Conservation (phyloP, 1,140 invertebrate genomes). For the Tetragonula clypearis region DNA sequence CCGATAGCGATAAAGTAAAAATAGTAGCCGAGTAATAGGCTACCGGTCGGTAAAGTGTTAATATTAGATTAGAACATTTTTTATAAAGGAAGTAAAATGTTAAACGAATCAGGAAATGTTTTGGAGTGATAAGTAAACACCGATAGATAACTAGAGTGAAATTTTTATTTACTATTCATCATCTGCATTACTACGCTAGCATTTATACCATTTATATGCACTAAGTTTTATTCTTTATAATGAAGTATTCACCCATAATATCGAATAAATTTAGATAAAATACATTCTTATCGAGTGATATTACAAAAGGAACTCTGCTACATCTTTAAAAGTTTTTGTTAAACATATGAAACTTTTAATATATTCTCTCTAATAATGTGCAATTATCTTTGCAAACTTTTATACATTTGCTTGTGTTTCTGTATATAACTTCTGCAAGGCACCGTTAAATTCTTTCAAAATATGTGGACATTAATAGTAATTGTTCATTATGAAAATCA, state of each 20-base stretch:
- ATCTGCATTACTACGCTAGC: constrained; percentile 17
- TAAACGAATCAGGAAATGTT: neutral
- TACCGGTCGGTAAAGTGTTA: no score
- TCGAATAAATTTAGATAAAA: constrained; percentile 38
- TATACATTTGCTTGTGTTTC: constrained; percentile 32
- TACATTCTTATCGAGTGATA: neutral
- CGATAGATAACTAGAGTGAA: constrained; percentile 36
- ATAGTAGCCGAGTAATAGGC: no score
- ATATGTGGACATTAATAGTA: constrained; percentile 47
- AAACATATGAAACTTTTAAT: constrained; percentile 28
- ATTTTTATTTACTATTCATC: constrained; percentile 29
- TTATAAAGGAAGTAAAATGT: neutral
- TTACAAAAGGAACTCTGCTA: constrained; percentile 40
- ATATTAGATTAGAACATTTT: neutral
- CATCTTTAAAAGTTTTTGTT: constrained; percentile 24
- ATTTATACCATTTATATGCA: constrained; percentile 15
- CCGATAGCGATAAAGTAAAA: no score
- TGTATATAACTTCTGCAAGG: constrained; percentile 51
- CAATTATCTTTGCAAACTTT: constrained; percentile 24
- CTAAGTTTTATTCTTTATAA: constrained; percentile 26
- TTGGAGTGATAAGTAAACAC: constrained; percentile 17
- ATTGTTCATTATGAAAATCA: constrained; percentile 18
- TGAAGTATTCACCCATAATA: constrained; percentile 7
- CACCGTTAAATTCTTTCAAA: constrained; percentile 51
- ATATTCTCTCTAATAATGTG: constrained; percentile 18